A percentile compares a stretch with the other conserved stretches of the same genome.
Evolutionary conservation across 1,140 invertebrate species (phyloP).

Genomic region (Drosophila watanabei): DNA sequence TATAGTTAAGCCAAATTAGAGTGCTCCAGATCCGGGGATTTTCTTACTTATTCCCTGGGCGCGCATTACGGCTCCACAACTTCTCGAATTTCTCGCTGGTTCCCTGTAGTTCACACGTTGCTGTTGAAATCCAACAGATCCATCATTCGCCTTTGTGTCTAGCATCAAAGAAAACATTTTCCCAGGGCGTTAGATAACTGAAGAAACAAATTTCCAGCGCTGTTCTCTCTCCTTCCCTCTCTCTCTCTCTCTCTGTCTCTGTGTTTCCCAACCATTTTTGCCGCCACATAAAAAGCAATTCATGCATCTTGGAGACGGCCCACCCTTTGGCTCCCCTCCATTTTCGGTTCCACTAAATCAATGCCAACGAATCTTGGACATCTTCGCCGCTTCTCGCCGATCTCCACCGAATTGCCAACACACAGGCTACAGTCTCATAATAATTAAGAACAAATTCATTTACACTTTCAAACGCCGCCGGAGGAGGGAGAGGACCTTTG

Average conservation of each 20-base stretch:
- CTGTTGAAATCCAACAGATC: conserved; percentile 44
- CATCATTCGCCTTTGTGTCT: conserved; percentile 53
- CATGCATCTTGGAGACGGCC: conserved; percentile 50
- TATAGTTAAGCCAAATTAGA: conserved; percentile 39
- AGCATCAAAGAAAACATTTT: conserved; percentile 76
- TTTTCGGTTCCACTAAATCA: conserved; percentile 67
- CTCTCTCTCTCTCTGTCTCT: neutral
- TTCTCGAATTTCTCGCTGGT: conserved; percentile 39
- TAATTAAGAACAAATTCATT: conserved; percentile 85
- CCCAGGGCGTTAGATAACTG: conserved; percentile 62
- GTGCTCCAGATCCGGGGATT: conserved; percentile 20
- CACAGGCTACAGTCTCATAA: conserved; percentile 42
- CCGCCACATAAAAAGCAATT: conserved; percentile 78
- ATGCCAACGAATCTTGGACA: conserved; percentile 65
- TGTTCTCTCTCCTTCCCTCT: conserved; percentile 30
- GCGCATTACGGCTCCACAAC: conserved; percentile 13
- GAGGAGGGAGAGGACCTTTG: conserved; percentile 20
- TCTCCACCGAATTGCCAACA: conserved; percentile 61
- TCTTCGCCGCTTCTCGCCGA: conserved; percentile 22
- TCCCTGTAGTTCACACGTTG: conserved; percentile 45
- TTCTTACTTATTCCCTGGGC: conserved; percentile 25
- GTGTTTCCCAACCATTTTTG: conserved; percentile 51
- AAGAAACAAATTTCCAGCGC: conserved; percentile 62
- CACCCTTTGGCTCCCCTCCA: conserved; percentile 60
- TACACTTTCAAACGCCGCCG: conserved; percentile 70